phyloP scores from a whole-genome alignment of 2,888 invertebrate genomes.

The Drosophila eohydei region DNA sequence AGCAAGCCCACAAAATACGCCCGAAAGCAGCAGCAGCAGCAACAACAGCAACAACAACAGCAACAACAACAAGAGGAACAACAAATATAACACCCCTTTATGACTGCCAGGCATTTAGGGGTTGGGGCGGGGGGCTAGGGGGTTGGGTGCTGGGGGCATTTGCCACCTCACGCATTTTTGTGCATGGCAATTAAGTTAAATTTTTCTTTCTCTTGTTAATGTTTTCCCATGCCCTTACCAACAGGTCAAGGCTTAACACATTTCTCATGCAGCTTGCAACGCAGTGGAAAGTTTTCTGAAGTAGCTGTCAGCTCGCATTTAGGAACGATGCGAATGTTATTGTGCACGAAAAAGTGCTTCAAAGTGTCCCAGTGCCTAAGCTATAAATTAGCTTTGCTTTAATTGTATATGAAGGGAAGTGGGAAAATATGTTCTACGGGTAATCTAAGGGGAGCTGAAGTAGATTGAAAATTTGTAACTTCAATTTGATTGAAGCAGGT shows the following conservation, averaged over 20 bases:
- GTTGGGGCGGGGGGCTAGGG: neutral
- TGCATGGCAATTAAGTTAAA: conserved; percentile 76
- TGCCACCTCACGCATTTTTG: conserved; percentile 61
- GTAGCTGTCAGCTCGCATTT: neutral
- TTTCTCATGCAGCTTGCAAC: conserved; percentile 42
- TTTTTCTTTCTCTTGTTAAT: conserved; percentile 74
- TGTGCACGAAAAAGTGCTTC: neutral
- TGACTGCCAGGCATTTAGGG: conserved; percentile 17
- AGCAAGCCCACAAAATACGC: conserved; percentile 60
- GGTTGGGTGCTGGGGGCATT: neutral
- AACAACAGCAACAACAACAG: conserved; percentile 41
- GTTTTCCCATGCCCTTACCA: conserved; percentile 50
- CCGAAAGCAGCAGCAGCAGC: conserved; percentile 38
- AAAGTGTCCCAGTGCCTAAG: neutral
- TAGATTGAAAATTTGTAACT: neutral
- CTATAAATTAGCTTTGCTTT: neutral
- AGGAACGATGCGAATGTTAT: neutral
- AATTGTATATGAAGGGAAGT: neutral
- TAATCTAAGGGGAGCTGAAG: accelerated
- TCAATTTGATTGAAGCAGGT: too few relatives aligned
- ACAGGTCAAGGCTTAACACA: conserved; percentile 27
- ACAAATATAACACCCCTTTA: conserved; percentile 64
- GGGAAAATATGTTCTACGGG: neutral
- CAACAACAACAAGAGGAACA: conserved; percentile 36
- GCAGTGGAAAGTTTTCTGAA: neutral